Evolutionary conservation across 2,797 vertebrate species (phyloP).

Genomic region (Sebastes matsubarae): DNA sequence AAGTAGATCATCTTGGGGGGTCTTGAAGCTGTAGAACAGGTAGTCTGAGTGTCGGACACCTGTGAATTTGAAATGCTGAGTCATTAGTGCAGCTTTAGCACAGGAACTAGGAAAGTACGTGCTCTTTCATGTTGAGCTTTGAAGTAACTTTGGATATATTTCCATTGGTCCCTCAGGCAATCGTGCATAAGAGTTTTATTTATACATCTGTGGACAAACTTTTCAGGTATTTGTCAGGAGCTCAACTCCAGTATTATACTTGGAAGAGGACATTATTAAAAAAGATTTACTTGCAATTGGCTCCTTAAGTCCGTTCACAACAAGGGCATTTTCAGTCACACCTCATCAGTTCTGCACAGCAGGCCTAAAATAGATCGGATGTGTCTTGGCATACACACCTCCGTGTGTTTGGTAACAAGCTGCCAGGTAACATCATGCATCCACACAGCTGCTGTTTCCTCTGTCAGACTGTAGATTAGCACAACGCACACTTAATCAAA

Average conservation of each 20-base stretch:
- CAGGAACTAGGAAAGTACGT: slow-evolving; percentile 23
- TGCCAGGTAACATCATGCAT: slow-evolving; percentile 37
- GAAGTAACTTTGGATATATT: neutral
- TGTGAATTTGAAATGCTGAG: slow-evolving; percentile 20
- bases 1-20: slow-evolving; percentile 17
- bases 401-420: slow-evolving; percentile 31
- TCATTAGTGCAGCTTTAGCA: slow-evolving; percentile 26
- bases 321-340: slow-evolving; percentile 31
- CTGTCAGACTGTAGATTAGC: neutral
- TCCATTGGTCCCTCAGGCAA: neutral
- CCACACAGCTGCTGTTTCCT: slow-evolving; percentile 4
- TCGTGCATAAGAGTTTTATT: neutral
- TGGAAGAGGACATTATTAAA: neutral
- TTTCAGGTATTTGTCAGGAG: neutral
- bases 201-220: neutral
- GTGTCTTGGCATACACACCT: slow-evolving; percentile 44
- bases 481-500: neutral
- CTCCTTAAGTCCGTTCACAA: slow-evolving; percentile 15
- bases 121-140: slow-evolving; percentile 16
- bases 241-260: slow-evolving; percentile 1
- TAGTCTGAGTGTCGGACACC: slow-evolving; percentile 1
- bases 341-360: slow-evolving; percentile 32
- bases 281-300: neutral
- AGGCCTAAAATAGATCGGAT: slow-evolving; percentile 53
- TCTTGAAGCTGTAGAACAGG: slow-evolving; percentile 5